phyloP scores from a whole-genome alignment of 2,113 vertebrate genomes.

The Stercorarius parasiticus region DNA sequence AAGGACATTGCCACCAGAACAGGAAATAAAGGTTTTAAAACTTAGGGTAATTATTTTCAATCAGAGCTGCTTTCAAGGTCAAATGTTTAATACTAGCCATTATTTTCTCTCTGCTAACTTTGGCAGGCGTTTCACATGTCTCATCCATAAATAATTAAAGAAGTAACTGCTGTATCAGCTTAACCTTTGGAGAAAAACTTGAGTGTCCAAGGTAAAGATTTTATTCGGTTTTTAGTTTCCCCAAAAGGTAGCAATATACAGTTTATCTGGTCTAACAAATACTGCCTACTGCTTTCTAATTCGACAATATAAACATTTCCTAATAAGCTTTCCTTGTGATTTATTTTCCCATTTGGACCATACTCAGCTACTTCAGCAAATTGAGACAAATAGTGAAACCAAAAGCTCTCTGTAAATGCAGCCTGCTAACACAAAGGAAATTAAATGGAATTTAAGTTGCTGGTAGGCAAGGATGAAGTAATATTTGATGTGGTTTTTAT shows the following conservation, averaged over 20 bases:
- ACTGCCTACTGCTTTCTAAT: neutral
- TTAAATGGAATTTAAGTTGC: conserved; percentile 42
- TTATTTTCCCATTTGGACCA: conserved; percentile 60
- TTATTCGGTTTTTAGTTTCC: conserved; percentile 43
- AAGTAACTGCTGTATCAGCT: conserved; percentile 68
- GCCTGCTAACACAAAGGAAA: conserved; percentile 30
- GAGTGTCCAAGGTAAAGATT: conserved; percentile 38
- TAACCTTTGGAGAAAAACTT: conserved; percentile 61
- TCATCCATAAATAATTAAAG: conserved; percentile 78
- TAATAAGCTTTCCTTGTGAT: conserved; percentile 55
- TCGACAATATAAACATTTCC: conserved; percentile 56
- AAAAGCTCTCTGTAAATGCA: neutral
- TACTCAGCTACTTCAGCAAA: conserved; percentile 56
- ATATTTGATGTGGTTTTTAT: neutral
- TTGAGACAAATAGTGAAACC: conserved; percentile 66
- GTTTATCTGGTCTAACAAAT: conserved; percentile 43
- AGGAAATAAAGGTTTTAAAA: conserved; percentile 74
- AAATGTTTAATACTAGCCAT: conserved; percentile 72
- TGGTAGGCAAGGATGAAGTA: conserved; percentile 23
- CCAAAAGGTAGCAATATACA: conserved; percentile 23
- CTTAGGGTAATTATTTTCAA: conserved; percentile 75
- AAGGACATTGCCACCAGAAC: conserved; percentile 51
- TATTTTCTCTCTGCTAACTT: conserved; percentile 74
- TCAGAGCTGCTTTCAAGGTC: conserved; percentile 77
- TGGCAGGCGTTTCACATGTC: conserved; percentile 69